Conservation (phyloP, 2,113 vertebrate genomes). For the Thunnus maccoyii region DNA sequence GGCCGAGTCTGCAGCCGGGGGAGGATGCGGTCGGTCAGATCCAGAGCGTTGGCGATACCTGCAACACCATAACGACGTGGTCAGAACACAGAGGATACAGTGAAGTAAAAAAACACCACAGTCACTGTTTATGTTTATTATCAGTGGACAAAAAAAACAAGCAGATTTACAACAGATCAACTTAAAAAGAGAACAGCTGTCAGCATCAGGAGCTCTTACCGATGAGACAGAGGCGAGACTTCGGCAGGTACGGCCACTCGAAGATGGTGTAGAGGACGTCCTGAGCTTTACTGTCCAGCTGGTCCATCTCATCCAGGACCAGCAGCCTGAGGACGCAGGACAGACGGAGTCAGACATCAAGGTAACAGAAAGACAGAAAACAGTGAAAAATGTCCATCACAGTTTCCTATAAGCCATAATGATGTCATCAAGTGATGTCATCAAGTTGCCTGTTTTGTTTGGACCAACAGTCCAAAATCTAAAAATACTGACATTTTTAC, state of each 20-base stretch:
- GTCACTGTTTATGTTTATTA: no score
- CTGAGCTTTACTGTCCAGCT: constrained; percentile 95
- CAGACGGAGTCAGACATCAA: not conserved
- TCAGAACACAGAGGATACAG: no score
- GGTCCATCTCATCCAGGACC: constrained; percentile 97
- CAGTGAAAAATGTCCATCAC: no score
- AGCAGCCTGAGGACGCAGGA: constrained; percentile 84
- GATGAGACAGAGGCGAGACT: constrained; percentile 91
- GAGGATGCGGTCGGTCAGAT: constrained; percentile 93
- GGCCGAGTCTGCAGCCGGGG: constrained; percentile 87
- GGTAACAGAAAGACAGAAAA: no score
- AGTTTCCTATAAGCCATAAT: no score
- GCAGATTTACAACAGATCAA: no score
- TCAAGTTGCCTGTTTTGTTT: no score
- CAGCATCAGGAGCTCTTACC: constrained; percentile 81
- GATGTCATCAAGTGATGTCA: no score
- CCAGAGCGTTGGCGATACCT: constrained; percentile 96
- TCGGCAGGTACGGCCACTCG: constrained; percentile 90
- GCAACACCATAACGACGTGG: not conserved
- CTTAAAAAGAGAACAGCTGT: no score
- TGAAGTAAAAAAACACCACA: not conserved
- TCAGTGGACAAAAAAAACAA: no score
- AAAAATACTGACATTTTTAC: no score
- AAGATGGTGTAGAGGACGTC: constrained; percentile 97
- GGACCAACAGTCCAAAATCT: no score